A percentile compares a stretch with the other conserved stretches of the same genome.
phyloP scores from a whole-genome alignment of 2,797 vertebrate genomes.

The Gambusia yucatana region DNA sequence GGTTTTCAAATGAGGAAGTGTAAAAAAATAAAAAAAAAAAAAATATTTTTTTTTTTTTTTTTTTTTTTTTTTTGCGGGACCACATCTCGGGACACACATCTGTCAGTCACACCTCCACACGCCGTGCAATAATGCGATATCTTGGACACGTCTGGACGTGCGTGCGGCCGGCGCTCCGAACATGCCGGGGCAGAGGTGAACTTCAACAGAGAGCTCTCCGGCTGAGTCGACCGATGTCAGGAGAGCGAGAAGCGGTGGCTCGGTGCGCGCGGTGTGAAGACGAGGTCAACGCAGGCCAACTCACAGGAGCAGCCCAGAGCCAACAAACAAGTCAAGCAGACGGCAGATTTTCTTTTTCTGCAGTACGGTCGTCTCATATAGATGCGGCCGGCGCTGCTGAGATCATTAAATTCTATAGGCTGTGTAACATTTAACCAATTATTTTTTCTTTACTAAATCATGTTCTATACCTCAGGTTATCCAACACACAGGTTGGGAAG shows the following conservation, averaged over 20 bases:
- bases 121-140: slow-evolving; percentile 6
- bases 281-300: slow-evolving; percentile 50
- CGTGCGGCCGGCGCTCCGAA: slow-evolving; percentile 18
- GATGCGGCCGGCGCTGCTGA: slow-evolving; percentile 10
- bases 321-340: slow-evolving; percentile 52
- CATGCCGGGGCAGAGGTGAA: slow-evolving; percentile 20
- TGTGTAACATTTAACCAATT: background rate
- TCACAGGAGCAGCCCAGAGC: slow-evolving; percentile 40
- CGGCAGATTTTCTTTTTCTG: slow-evolving; percentile 29
- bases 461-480: background rate
- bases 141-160: slow-evolving; percentile 15
- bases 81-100: background rate
- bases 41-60: background rate
- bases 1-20: slow-evolving; percentile 2
- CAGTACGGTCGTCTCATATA: slow-evolving; percentile 13
- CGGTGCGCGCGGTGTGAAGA: slow-evolving; percentile 28
- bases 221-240: slow-evolving; percentile 29
- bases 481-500: background rate
- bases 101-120: slow-evolving; percentile 4
- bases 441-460: background rate
- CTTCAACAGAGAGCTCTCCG: slow-evolving; percentile 14
- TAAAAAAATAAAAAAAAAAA: slow-evolving; percentile 15
- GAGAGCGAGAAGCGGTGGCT: slow-evolving; percentile 25
- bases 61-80: background rate
- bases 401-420: background rate